Percentiles rank a stretch among this genome's conserved stretches.
phyloP scores from a whole-genome alignment of 2,797 vertebrate species.

The Mus minutoides region DNA sequence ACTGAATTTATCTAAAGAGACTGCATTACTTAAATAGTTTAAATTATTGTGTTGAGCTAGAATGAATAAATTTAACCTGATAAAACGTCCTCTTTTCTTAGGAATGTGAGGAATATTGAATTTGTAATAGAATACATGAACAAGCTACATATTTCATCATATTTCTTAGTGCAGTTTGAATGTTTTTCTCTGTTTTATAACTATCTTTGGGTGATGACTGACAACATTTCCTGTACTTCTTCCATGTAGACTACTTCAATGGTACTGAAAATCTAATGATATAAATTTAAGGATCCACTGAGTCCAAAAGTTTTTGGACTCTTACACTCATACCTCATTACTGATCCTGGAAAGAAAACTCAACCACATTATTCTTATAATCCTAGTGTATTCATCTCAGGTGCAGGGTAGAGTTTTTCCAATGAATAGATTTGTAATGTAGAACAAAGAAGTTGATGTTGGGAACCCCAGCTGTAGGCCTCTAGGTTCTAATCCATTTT shows the following conservation, averaged over 20 bases:
- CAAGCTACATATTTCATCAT: constrained; percentile 17
- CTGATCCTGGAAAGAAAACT: neutral
- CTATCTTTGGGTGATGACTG: constrained; percentile 28
- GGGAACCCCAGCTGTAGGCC: neutral
- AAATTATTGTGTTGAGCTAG: constrained; percentile 48
- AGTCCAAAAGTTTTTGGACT: constrained; percentile 2
- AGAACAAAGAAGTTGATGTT: constrained; percentile 24
- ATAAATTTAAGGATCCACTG: constrained; percentile 9
- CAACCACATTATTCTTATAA: neutral
- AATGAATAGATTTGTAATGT: neutral
- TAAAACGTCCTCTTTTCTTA: constrained; percentile 25
- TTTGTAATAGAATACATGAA: constrained; percentile 22
- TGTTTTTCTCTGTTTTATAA: neutral
- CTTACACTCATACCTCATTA: neutral
- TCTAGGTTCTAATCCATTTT: constrained; percentile 32
- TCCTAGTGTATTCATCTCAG: neutral
- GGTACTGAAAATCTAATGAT: neutral
- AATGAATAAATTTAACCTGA: constrained; percentile 28
- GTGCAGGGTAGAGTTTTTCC: neutral
- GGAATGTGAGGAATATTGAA: neutral
- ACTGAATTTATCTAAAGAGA: constrained; percentile 51
- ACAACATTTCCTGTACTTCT: neutral
- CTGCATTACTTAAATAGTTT: constrained; percentile 27
- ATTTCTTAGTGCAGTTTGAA: neutral
- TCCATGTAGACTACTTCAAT: constrained; percentile 7